Evolutionary conservation across 2,113 vertebrate species (phyloP).

Genomic region (Papio anubis): DNA sequence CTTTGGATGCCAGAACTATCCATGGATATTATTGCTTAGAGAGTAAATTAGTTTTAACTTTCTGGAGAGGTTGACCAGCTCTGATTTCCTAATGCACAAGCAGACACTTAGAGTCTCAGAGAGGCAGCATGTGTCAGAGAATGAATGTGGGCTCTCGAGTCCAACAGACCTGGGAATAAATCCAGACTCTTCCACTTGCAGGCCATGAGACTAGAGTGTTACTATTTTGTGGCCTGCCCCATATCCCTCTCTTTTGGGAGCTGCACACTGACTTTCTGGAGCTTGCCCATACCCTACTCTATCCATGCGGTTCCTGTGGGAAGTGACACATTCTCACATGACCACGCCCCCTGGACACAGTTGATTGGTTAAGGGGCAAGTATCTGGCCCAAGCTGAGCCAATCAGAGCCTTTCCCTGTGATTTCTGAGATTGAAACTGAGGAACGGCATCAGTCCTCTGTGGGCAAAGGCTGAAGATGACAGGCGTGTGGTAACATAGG

Average conservation of each 20-base stretch:
- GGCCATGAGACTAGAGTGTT: not conserved
- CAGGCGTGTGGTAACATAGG: not conserved
- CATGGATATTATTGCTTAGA: not conserved
- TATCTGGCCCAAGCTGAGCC: not conserved
- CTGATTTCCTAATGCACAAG: not conserved
- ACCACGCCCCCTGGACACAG: not conserved
- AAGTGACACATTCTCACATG: not conserved
- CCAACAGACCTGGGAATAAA: not conserved
- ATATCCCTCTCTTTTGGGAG: not conserved
- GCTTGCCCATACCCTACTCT: not conserved
- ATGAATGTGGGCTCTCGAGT: constrained; percentile 15
- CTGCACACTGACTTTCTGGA: not conserved
- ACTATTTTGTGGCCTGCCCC: not conserved
- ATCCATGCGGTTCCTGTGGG: not conserved
- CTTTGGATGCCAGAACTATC: not conserved
- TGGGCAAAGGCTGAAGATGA: not conserved
- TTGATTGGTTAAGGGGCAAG: not conserved
- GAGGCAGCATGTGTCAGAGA: not conserved
- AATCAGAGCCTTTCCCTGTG: constrained; percentile 51
- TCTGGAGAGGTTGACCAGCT: not conserved
- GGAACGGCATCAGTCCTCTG: not conserved
- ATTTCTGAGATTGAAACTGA: constrained; percentile 17
- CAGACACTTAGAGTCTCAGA: not conserved
- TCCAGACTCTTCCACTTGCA: not conserved
- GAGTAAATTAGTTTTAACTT: not conserved